Base-by-base conservation (phyloP, 2,113 vertebrate genomes). In the Pomatorhinus ruficollis region DNA sequence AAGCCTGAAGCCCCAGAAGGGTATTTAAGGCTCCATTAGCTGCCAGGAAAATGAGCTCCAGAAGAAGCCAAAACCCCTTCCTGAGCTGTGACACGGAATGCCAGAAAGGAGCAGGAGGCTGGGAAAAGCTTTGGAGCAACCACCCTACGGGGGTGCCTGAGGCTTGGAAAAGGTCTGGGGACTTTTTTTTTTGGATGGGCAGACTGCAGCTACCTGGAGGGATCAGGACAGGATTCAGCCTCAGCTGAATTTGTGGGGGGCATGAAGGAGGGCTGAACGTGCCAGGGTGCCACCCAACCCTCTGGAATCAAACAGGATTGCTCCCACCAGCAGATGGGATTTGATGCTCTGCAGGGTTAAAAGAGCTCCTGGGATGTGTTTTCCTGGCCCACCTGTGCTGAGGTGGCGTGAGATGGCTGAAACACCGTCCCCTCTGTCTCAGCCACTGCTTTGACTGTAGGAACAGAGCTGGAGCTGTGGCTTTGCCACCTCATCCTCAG, bases 1-100 rank as follows among this genome's bases (percentile, higher is more conserved):
- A 69, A 79, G 65, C 45, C n/a, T 27, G 23, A 80, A 91, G 75
- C 66, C 93, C 79, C 96, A 70, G 8, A 31, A 66, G 93, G 68
- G 85, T 60, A 56, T 94, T 97, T 94, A 91, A 94, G 28, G 63
- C 39, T 96, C 87, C 90, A 88, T 95, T 96, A 95, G 79, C 82
- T 93, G 83, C 82, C 88, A 83, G 95, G 90, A 94, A 97, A 94
- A 89, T 15, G 52, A 84, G 81, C 87, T 95, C 40, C 84, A 60
- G 81, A 37, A 89, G 79, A 21, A 83, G 89, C 86, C 95, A 94
- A 96, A 91, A 31, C 8, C 75, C 79, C 28, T 70, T 89, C 89
- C 89, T 45, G 79, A 86, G 85, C 63, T 53, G 86, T 24, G 74
- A 64, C 65, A 75, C 0, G 3, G 15, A 68, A 17, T 7, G 44